These are phyloP conservation scores for Tholera decimalis DNA, from an alignment of 2,888 invertebrate genomes.

Conservation along the genomic window DNA sequence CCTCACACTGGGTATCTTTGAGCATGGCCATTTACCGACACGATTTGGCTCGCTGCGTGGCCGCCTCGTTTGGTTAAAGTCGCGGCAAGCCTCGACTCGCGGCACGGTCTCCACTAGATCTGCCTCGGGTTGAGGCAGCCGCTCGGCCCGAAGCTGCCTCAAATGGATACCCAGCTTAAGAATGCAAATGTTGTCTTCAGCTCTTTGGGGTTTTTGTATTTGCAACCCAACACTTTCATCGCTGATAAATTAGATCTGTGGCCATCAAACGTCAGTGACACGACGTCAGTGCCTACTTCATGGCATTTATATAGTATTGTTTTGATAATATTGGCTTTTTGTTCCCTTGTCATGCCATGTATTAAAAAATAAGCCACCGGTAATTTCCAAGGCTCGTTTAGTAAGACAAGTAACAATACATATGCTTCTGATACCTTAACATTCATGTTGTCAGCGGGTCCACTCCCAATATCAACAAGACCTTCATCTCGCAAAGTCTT, in stretches of 20 bases:
- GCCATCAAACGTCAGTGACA: conserved; percentile 17
- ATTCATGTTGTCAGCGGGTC: conserved; percentile 31
- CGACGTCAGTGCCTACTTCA: conserved; percentile 23
- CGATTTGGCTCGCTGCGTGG: too few species aligned
- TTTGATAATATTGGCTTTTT: conserved; percentile 31
- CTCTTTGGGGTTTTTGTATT: conserved; percentile 11
- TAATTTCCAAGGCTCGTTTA: conserved; percentile 38
- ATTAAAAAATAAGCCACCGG: conserved; percentile 40
- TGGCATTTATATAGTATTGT: conserved; percentile 20
- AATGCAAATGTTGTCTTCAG: conserved; percentile 38
- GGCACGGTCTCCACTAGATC: too few species aligned
- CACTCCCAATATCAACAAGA: conserved; percentile 42
- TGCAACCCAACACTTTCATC: conserved; percentile 16
- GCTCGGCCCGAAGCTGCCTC: too few species aligned
- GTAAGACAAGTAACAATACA: conserved; percentile 27
- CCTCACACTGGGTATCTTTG: too few species aligned
- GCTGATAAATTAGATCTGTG: conserved; percentile 15
- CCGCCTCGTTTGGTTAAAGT: too few species aligned
- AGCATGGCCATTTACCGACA: too few species aligned
- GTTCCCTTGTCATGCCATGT: conserved; percentile 24
- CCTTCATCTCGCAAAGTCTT: conserved; percentile 40
- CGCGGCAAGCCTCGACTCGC: too few species aligned
- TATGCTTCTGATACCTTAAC: conserved; percentile 32
- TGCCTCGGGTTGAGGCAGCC: too few species aligned
- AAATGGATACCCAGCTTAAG: conserved; percentile 27